Evolutionary conservation across 1,140 invertebrate species (phyloP).

Genomic region (Calephelis virginiensis): DNA sequence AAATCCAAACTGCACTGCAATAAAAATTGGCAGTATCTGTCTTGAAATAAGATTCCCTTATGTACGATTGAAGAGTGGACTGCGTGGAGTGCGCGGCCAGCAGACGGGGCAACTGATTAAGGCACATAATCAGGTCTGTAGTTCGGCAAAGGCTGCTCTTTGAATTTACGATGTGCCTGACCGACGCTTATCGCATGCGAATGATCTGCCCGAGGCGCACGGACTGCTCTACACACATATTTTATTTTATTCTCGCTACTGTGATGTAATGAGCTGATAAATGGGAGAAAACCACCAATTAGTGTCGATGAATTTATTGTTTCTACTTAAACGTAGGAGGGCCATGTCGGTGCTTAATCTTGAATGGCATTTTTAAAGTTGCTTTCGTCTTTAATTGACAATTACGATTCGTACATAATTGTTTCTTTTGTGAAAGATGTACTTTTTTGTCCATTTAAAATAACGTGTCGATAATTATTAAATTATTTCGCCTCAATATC

Average conservation of each 20-base stretch:
- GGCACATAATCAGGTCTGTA: conserved; percentile 72
- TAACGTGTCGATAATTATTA: neutral
- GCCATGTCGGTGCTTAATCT: conserved; percentile 68
- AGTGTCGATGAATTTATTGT: conserved; percentile 79
- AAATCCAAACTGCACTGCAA: neutral
- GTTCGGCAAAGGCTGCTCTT: conserved; percentile 69
- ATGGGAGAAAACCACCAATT: conserved; percentile 78
- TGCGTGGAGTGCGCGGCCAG: neutral
- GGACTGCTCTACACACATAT: conserved; percentile 72
- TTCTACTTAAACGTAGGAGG: conserved; percentile 77
- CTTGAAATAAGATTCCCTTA: neutral
- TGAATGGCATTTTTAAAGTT: conserved; percentile 67
- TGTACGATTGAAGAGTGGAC: conserved; percentile 2
- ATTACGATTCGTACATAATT: conserved; percentile 48
- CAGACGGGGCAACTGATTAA: conserved; percentile 61
- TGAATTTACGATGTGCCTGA: conserved; percentile 76
- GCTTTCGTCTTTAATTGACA: conserved; percentile 58
- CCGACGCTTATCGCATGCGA: conserved; percentile 76
- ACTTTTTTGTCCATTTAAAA: neutral
- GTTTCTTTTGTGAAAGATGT: conserved; percentile 53
- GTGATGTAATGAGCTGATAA: conserved; percentile 79
- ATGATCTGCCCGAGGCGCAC: conserved; percentile 72
- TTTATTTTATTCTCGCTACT: conserved; percentile 78
- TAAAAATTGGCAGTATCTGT: neutral
- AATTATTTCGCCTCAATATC: neutral